These are phyloP conservation scores for Theodoxus fluviatilis DNA, from an alignment of 2,888 invertebrate genomes.

Conservation along the genomic window DNA sequence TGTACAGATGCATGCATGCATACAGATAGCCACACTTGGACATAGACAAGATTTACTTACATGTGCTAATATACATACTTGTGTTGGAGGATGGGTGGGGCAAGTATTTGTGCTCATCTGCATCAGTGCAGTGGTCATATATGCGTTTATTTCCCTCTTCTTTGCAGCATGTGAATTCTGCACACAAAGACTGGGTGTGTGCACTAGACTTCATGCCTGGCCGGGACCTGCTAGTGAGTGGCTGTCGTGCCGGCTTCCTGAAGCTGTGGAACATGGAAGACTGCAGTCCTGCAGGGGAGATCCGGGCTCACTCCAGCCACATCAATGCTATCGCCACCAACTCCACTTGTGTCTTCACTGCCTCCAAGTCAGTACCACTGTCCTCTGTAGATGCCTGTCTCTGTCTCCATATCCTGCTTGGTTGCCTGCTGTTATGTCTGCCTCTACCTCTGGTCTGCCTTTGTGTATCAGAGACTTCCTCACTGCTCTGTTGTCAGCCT, in stretches of 20 bases:
- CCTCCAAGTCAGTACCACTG: slow-evolving; percentile 78
- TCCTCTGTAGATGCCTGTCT: not conserved
- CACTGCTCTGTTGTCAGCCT: too few species aligned
- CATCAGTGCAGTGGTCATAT: too few species aligned
- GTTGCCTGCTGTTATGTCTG: too few species aligned
- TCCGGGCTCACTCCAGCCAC: slow-evolving; percentile 74
- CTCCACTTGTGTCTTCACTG: slow-evolving; percentile 76
- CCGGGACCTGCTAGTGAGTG: slow-evolving; percentile 73
- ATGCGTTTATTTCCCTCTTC: not conserved
- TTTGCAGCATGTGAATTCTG: slow-evolving; percentile 76
- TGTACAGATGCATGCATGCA: too few species aligned
- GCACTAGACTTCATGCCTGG: slow-evolving; percentile 73
- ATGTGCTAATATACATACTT: too few species aligned
- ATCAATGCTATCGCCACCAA: slow-evolving; percentile 77
- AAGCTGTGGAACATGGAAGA: slow-evolving; percentile 79
- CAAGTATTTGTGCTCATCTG: too few species aligned
- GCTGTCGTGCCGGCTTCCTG: slow-evolving; percentile 79
- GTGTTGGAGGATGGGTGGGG: too few species aligned
- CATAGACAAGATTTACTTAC: not conserved
- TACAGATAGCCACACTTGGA: too few species aligned
- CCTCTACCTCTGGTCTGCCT: too few species aligned
- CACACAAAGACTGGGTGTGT: slow-evolving; percentile 87
- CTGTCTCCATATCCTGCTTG: too few species aligned
- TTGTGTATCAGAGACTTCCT: too few species aligned
- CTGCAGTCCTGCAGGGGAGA: slow-evolving; percentile 74